These are phyloP conservation scores for Daphoenositta chrysoptera DNA, from an alignment of 2,113 vertebrate species.

Conservation along the genomic window DNA sequence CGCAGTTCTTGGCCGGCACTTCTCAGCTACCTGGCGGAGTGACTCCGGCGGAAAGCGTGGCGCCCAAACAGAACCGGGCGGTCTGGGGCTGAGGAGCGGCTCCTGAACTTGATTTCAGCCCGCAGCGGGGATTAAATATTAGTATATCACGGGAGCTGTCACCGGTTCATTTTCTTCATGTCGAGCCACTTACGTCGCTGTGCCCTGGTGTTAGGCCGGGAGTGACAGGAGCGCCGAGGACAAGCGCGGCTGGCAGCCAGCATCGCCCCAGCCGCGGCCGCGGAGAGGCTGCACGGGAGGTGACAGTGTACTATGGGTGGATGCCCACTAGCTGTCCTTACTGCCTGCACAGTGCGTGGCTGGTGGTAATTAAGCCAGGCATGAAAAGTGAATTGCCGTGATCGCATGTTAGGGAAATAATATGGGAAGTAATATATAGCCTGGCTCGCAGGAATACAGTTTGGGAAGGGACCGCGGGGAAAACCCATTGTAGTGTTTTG, in stretches of 20 bases:
- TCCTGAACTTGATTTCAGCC: conserved; percentile 65
- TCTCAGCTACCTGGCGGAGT: not conserved
- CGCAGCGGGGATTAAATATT: conserved; percentile 42
- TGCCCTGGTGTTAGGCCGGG: not conserved
- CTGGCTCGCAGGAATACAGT: not conserved
- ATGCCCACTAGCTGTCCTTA: conserved; percentile 77
- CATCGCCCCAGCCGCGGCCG: not conserved
- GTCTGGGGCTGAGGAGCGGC: conserved; percentile 13
- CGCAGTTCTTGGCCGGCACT: conserved; percentile 9
- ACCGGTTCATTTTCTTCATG: conserved; percentile 52
- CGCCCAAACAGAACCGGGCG: not conserved
- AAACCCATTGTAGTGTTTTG: not conserved
- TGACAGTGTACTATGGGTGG: conserved; percentile 61
- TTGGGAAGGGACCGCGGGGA: not conserved
- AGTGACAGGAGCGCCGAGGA: conserved; percentile 22
- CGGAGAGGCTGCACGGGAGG: conserved; percentile 16
- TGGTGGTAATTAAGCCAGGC: conserved; percentile 64
- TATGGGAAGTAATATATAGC: not conserved
- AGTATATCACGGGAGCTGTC: conserved; percentile 16
- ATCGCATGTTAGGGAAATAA: not conserved
- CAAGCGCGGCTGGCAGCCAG: not conserved
- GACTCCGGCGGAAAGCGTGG: not conserved
- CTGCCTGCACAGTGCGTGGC: conserved; percentile 49
- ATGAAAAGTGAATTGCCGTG: conserved; percentile 43
- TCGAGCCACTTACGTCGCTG: conserved; percentile 39